These are phyloP conservation scores for Tamias sibiricus DNA, from an alignment of 2,113 vertebrate genomes.

Conservation along the genomic window DNA sequence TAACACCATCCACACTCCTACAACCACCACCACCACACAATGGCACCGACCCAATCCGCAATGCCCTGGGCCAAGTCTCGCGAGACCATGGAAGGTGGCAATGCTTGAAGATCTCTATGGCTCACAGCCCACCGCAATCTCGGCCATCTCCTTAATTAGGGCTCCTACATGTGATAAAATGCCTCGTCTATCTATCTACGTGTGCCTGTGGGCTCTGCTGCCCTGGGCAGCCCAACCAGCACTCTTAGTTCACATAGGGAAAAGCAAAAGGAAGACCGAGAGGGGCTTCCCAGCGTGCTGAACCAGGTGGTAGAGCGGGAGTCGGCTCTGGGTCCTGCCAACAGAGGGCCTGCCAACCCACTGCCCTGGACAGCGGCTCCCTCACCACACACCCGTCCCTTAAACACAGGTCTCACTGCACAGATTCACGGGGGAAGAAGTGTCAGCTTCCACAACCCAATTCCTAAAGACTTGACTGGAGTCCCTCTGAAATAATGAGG, in stretches of 20 bases:
- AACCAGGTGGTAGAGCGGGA: fast-evolving
- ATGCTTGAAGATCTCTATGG: too few species aligned
- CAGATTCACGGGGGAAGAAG: not conserved
- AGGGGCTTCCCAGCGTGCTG: not conserved
- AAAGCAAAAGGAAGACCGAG: not conserved
- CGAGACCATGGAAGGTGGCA: too few species aligned
- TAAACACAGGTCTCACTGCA: not conserved
- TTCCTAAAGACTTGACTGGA: not conserved
- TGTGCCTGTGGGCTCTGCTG: not conserved
- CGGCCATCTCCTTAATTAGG: too few species aligned
- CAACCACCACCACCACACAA: too few species aligned
- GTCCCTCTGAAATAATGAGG: not conserved
- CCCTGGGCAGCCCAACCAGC: not conserved
- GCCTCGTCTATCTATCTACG: not conserved
- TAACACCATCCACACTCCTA: too few species aligned
- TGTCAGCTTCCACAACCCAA: not conserved
- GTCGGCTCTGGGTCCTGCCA: not conserved
- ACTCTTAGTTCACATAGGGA: not conserved
- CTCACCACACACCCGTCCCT: not conserved
- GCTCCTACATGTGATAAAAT: too few species aligned
- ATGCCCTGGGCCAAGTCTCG: too few species aligned
- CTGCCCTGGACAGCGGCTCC: not conserved
- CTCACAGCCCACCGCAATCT: too few species aligned
- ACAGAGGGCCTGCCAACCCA: not conserved
- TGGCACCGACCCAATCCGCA: too few species aligned